phyloP scores from a whole-genome alignment of 2,113 vertebrate genomes.

The Actenoides hombroni region DNA sequence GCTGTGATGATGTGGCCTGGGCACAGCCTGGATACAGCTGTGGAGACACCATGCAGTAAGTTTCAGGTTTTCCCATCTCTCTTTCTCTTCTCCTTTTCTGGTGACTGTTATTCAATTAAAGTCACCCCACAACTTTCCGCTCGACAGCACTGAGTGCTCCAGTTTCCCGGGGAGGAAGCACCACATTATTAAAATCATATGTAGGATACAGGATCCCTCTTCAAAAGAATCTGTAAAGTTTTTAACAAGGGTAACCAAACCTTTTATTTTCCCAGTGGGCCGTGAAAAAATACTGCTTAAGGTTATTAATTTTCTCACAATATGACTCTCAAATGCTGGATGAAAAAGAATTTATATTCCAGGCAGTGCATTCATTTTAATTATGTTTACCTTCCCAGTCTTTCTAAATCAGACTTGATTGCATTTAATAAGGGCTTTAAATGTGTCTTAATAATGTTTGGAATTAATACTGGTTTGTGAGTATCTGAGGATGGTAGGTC shows the following conservation, averaged over 20 bases:
- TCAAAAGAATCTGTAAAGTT: conserved; percentile 3
- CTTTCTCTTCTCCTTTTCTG: not conserved
- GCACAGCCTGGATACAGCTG: fast-evolving
- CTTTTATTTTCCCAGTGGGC: conserved; percentile 14
- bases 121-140: not conserved
- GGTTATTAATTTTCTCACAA: conserved; percentile 60
- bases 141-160: not conserved
- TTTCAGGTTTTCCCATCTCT: not conserved
- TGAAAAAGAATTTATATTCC: conserved; percentile 58
- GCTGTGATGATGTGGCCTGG: fast-evolving
- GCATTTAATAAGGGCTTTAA: conserved; percentile 67
- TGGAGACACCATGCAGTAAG: fast-evolving
- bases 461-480: conserved; percentile 66
- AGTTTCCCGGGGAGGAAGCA: not conserved
- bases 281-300: not conserved
- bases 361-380: conserved; percentile 51
- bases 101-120: not conserved
- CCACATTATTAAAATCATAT: not conserved
- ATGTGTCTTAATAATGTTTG: conserved; percentile 62
- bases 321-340: conserved; percentile 20
- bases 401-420: conserved; percentile 72
- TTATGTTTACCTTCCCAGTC: conserved; percentile 67
- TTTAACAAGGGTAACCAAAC: not conserved
- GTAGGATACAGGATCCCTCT: not conserved
- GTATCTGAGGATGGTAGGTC: conserved; percentile 42